Evolutionary conservation across 2,797 vertebrate genomes (phyloP).

Genomic region (Melanotaenia nigrans): DNA sequence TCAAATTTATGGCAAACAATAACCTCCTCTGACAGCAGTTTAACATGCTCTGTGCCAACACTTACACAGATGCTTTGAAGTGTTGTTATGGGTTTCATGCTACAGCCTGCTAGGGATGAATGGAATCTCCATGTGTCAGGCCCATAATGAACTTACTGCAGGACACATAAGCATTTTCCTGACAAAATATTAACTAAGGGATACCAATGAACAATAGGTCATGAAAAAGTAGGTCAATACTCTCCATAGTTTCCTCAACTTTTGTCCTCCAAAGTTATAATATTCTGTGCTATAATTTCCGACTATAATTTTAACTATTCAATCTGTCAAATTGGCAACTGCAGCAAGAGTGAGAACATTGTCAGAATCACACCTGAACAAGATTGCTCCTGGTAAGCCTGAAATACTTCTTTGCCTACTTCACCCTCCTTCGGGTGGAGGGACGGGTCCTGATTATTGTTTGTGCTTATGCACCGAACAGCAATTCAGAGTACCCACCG

Average conservation of each 20-base stretch:
- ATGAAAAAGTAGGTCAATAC: constrained; percentile 33
- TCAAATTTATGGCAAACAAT: neutral
- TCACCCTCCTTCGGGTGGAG: too few relatives aligned
- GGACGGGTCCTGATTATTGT: too few relatives aligned
- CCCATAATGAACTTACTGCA: neutral
- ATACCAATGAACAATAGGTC: constrained; percentile 15
- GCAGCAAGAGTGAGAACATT: constrained; percentile 22
- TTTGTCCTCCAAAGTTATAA: constrained; percentile 3
- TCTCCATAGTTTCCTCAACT: constrained; percentile 7
- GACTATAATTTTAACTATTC: constrained; percentile 24
- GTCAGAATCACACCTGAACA: constrained; percentile 37
- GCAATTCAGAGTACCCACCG: too few relatives aligned
- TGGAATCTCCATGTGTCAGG: constrained; percentile 1
- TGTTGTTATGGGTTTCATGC: constrained; percentile 28
- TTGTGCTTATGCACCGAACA: too few relatives aligned
- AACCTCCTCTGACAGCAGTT: constrained; percentile 2
- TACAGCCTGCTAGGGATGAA: constrained; percentile 24
- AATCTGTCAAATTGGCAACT: constrained; percentile 30
- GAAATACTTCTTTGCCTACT: constrained; percentile 1
- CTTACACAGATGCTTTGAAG: neutral
- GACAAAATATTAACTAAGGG: constrained; percentile 10
- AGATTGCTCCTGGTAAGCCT: constrained; percentile 21
- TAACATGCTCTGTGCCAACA: constrained; percentile 1
- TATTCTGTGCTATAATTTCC: constrained; percentile 4
- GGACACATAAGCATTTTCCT: neutral